Percentiles rank a stretch among this genome's conserved stretches.
Conservation (phyloP, 1,140 invertebrate genomes). For the Drosophila ambigua region DNA sequence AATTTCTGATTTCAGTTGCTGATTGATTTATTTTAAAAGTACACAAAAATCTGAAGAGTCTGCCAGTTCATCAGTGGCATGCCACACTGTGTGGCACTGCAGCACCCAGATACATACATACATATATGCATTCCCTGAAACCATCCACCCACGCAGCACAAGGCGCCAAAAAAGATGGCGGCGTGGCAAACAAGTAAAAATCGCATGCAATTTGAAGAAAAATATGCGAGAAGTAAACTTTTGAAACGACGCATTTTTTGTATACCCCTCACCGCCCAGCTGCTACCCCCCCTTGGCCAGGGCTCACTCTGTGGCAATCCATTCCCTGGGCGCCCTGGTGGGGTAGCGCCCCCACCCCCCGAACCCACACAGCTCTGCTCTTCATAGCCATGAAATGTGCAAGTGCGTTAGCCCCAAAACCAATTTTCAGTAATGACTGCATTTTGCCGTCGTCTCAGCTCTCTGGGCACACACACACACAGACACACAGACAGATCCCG, state of each 20-base stretch:
- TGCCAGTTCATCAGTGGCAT: too few relatives aligned
- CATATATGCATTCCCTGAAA: background rate
- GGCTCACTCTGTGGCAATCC: background rate
- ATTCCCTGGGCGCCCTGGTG: too few relatives aligned
- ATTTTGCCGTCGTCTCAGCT: conserved; percentile 71
- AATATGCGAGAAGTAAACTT: conserved; percentile 81
- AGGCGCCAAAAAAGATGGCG: conserved; percentile 67
- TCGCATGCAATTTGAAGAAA: conserved; percentile 80
- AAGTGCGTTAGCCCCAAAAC: conserved; percentile 82
- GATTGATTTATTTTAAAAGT: too few relatives aligned
- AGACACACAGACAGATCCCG: background rate
- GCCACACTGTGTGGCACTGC: too few relatives aligned
- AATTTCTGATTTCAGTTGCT: too few relatives aligned
- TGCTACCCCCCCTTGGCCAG: background rate
- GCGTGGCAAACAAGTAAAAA: conserved; percentile 76
- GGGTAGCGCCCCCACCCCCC: too few relatives aligned
- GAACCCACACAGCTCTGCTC: conserved; percentile 10
- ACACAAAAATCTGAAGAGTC: too few relatives aligned
- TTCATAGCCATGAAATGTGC: conserved; percentile 79
- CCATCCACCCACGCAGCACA: background rate
- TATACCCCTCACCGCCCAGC: too few relatives aligned
- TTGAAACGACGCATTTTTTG: conserved; percentile 78
- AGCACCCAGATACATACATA: too few relatives aligned
- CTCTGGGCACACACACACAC: background rate
- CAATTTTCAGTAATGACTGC: conserved; percentile 82